Base-by-base conservation (phyloP, 2,797 vertebrate species). In the Columba guinea region DNA sequence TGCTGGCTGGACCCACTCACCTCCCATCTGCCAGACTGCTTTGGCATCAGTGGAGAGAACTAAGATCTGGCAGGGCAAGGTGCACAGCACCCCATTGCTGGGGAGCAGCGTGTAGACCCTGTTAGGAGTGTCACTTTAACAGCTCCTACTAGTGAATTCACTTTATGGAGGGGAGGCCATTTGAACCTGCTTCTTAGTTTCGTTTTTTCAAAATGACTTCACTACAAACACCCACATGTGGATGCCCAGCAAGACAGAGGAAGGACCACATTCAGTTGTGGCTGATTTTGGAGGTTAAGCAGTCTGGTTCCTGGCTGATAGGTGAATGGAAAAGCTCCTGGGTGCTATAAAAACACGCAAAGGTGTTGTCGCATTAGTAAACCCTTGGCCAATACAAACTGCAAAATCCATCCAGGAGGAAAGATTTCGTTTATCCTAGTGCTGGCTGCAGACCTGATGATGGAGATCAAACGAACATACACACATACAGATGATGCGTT, bases 401-500 rank as follows among this genome's bases (percentile, higher is more conserved):
- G 46, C 34, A 87, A 81, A 74, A 84, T n/a, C 62, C 68, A 56
- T 20, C 0, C 37, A 24, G 18, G 17, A 79, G 39, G 24, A 59
- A 74, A 48, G 11, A 79, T 32, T 53, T 87, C 20, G 32, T 73
- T 93, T 56, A 49, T 37, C 44, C 56, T 48, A 14, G 32, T 39
- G 28, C 27, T 6, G 56, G 58, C 75, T 93, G 68, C 68, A 59
- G 82, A 89, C 60, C 49, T 55, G 58, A 71, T 11, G 19, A 68
- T 35, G 78, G 55, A 53, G 69, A 53, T 55, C 41, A 75, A 77
- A 64, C 41, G 1, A 1, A 48, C 9, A 41, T 19, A 8, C 35
- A 89, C 30, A 28, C 12, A 46, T 1, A 73, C 9, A 69, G 46
- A 13, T 5, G 65, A 82, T 0, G 11, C 0, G 0, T 55, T 63